Conservation (phyloP, 2,113 vertebrate genomes). For the Martes martes region DNA sequence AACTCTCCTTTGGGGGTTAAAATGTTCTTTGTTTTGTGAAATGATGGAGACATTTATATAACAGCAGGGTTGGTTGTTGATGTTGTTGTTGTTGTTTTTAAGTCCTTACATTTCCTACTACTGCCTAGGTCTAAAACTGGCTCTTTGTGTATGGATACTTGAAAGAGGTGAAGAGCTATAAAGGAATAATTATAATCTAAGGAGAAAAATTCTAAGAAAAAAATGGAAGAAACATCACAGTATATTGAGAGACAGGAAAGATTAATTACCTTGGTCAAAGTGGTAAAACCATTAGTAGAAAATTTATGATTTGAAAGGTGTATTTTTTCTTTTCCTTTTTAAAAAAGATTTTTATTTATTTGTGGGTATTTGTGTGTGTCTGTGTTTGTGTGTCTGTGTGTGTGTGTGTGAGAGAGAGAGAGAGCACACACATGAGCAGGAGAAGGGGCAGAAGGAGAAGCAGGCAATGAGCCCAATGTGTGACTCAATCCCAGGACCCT, state of each 20-base stretch:
- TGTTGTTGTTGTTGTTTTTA: neutral
- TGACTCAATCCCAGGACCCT: no score
- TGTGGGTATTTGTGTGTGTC: no score
- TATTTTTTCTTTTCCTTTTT: neutral
- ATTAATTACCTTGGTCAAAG: neutral
- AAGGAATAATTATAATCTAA: neutral
- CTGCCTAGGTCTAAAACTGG: neutral
- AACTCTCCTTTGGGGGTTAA: neutral
- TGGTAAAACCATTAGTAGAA: neutral
- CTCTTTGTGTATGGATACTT: neutral
- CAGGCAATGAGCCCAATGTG: no score
- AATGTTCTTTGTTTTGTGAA: neutral
- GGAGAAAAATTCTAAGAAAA: neutral
- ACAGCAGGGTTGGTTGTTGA: neutral
- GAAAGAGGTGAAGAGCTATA: neutral
- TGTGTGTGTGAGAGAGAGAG: no score
- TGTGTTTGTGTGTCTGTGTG: no score
- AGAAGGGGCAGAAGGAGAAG: no score
- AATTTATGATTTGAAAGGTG: neutral
- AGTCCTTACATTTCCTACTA: neutral
- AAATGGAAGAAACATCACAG: neutral
- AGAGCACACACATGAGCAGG: accelerated
- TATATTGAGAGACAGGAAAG: neutral
- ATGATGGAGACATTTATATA: neutral
- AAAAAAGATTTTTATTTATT: no score